Evolutionary conservation across 2,113 vertebrate species (phyloP).

Genomic region (Gadus macrocephalus): DNA sequence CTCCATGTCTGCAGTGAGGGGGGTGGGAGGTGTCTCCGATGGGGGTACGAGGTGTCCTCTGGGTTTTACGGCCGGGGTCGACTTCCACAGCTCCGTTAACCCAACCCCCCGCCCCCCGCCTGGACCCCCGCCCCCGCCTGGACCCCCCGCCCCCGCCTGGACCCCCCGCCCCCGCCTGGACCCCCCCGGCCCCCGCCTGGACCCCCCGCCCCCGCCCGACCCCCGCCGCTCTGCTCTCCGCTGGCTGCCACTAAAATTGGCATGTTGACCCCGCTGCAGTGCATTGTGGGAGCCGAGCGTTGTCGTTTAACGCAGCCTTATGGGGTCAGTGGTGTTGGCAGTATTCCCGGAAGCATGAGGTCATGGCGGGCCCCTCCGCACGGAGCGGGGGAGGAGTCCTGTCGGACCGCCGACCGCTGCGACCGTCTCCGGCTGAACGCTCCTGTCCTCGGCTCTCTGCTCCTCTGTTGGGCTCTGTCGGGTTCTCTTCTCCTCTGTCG

Average conservation of each 20-base stretch:
- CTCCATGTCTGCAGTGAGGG: background rate
- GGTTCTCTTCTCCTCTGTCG: too few relatives aligned
- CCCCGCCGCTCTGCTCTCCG: constrained; percentile 42
- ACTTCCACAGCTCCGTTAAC: constrained; percentile 48
- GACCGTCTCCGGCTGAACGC: too few relatives aligned
- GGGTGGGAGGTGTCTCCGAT: constrained; percentile 12
- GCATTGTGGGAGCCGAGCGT: constrained; percentile 72
- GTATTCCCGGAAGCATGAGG: constrained; percentile 39
- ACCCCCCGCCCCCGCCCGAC: too few relatives aligned
- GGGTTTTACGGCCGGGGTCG: constrained; percentile 34
- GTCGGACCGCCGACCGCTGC: too few relatives aligned
- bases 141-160: too few relatives aligned
- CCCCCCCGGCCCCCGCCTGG: too few relatives aligned
- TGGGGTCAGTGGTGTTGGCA: constrained; percentile 46
- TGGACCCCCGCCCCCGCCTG: too few relatives aligned
- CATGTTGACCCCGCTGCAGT: constrained; percentile 70
- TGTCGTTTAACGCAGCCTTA: constrained; percentile 65
- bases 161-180: too few relatives aligned
- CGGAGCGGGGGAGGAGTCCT: too few relatives aligned
- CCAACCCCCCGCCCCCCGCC: constrained; percentile 51
- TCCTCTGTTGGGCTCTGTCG: too few relatives aligned
- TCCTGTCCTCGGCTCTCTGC: too few relatives aligned
- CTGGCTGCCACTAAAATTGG: constrained; percentile 71
- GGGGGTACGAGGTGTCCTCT: constrained; percentile 23
- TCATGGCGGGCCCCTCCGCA: background rate